Percentiles rank a stretch among this genome's conserved stretches.
Evolutionary conservation across 2,888 invertebrate species (phyloP).

Genomic region (Eremobia ochroleuca): DNA sequence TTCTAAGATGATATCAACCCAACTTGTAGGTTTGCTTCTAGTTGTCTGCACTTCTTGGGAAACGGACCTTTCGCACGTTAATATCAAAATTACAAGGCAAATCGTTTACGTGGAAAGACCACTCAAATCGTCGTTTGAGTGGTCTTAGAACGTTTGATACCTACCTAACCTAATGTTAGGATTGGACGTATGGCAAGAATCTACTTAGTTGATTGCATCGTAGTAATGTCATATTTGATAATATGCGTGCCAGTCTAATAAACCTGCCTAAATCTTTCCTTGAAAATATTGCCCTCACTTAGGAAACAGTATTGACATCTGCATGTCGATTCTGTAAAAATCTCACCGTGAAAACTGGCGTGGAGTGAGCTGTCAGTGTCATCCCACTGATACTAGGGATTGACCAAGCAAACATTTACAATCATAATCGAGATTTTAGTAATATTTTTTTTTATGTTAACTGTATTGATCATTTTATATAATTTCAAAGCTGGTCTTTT

Average conservation of each 20-base stretch:
- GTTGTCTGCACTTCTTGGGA: neutral
- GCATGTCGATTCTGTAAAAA: no score
- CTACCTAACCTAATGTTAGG: neutral
- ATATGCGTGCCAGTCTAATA: slow-evolving; percentile 12
- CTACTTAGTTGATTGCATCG: slow-evolving; percentile 35
- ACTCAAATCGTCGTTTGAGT: no score
- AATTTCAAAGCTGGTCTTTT: no score
- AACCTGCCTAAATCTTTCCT: neutral
- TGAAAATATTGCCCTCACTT: neutral
- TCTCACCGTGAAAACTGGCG: no score
- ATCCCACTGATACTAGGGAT: no score
- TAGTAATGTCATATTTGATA: slow-evolving; percentile 21
- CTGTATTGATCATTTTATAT: no score
- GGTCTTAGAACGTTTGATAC: slow-evolving; percentile 4
- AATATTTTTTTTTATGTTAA: no score
- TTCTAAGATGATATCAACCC: neutral
- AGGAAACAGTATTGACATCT: neutral
- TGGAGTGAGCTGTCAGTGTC: no score
- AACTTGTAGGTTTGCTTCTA: neutral
- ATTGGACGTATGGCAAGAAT: slow-evolving; percentile 4
- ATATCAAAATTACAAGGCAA: slow-evolving; percentile 18
- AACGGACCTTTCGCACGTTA: neutral
- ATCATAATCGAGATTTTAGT: no score
- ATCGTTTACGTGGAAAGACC: no score
- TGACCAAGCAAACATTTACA: no score